A percentile compares a stretch with the other conserved stretches of the same genome.
Evolutionary conservation across 2,797 vertebrate species (phyloP).

Genomic region (Poeciliopsis presidionis): DNA sequence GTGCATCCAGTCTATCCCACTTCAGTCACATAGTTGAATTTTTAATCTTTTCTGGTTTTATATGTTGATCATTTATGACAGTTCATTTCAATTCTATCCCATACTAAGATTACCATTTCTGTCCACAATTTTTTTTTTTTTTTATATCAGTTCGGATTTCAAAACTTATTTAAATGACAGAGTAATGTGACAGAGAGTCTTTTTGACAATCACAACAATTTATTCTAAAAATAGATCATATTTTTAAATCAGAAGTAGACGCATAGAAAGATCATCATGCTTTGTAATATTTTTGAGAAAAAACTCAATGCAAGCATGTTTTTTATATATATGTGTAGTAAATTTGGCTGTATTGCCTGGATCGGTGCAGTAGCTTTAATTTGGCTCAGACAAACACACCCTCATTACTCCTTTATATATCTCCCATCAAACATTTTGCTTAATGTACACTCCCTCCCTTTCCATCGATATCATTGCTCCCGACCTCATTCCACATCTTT

Average conservation of each 20-base stretch:
- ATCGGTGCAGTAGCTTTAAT: background rate
- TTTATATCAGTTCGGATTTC: background rate
- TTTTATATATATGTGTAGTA: background rate
- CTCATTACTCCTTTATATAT: background rate
- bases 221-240: background rate
- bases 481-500: background rate
- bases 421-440: slow-evolving; percentile 5
- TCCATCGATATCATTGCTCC: slow-evolving; percentile 36
- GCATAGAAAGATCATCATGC: too few relatives aligned
- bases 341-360: background rate
- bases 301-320: background rate
- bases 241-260: background rate
- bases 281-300: too few relatives aligned
- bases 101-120: background rate
- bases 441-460: slow-evolving; percentile 28
- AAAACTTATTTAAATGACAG: background rate
- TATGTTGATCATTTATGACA: background rate
- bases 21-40: background rate
- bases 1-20: background rate
- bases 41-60: background rate
- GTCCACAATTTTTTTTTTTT: background rate
- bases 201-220: background rate
- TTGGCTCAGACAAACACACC: slow-evolving; percentile 6
- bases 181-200: background rate
- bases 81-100: background rate